Percentiles rank a stretch among this genome's conserved stretches.
Conservation (phyloP, 2,113 vertebrate species). For the Terrapene triunguis region DNA sequence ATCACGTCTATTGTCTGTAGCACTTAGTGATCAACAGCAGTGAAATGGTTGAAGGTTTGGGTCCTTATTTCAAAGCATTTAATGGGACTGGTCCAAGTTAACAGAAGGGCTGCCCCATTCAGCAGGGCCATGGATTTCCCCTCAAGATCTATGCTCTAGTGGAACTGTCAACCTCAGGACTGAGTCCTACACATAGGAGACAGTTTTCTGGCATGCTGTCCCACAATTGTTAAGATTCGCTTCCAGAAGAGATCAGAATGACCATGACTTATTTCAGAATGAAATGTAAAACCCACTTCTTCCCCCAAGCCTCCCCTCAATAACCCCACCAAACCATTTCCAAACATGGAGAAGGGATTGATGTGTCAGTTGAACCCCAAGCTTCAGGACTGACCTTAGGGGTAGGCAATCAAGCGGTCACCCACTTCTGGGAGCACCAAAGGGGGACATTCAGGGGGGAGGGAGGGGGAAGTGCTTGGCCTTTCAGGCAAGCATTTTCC, state of each 20-base stretch:
- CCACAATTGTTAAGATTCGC: background rate
- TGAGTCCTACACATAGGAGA: background rate
- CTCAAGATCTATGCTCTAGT: background rate
- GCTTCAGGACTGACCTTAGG: background rate
- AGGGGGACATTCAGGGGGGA: background rate
- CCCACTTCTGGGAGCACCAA: background rate
- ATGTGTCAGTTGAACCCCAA: background rate
- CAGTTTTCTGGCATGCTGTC: background rate
- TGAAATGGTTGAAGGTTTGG: background rate
- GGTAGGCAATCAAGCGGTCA: background rate
- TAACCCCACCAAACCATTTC: background rate
- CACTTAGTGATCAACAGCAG: background rate
- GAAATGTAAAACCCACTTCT: background rate
- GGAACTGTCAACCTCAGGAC: background rate
- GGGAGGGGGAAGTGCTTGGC: no score
- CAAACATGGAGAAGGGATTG: background rate
- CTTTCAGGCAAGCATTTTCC: background rate
- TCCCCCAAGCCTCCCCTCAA: background rate
- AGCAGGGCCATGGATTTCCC: background rate
- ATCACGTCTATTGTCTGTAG: background rate
- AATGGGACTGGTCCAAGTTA: fast-evolving
- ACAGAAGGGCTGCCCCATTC: background rate
- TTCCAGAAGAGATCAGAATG: background rate
- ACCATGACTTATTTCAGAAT: background rate
- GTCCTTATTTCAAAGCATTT: background rate